Conservation (phyloP, 2,888 invertebrate species). For the Campoletis raptor region DNA sequence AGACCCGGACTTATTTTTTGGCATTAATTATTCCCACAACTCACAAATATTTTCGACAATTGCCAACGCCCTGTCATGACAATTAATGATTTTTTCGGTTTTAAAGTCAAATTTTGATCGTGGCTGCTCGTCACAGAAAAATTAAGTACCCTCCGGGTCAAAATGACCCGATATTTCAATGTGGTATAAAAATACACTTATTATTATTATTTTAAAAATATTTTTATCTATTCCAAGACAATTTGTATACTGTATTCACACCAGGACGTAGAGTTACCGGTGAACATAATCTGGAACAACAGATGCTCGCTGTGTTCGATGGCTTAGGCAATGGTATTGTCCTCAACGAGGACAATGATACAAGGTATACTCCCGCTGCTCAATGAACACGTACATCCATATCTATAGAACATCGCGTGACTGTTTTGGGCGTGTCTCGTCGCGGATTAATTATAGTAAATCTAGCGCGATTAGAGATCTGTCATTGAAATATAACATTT, state of each 20-base stretch:
- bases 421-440: conserved; percentile 40
- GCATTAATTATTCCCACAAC: not conserved
- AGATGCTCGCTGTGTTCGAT: conserved; percentile 77
- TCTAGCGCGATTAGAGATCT: conserved; percentile 41
- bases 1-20: not conserved
- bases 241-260: conserved; percentile 76
- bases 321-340: conserved; percentile 76
- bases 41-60: too few species aligned
- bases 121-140: too few species aligned
- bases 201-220: not conserved
- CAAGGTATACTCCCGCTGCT: conserved; percentile 66
- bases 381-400: conserved; percentile 8
- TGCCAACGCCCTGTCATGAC: too few species aligned
- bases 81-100: too few species aligned
- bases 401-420: conserved; percentile 15
- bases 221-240: conserved; percentile 74
- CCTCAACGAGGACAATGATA: conserved; percentile 73
- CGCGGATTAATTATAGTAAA: conserved; percentile 50
- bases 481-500: conserved; percentile 47
- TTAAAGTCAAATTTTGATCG: too few species aligned
- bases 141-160: too few species aligned
- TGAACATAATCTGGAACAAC: conserved; percentile 66
- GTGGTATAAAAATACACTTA: not conserved
- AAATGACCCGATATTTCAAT: too few species aligned
- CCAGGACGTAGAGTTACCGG: conserved; percentile 72